Percentiles rank a stretch among this genome's conserved stretches.
Evolutionary conservation across 35 echinoderm and acorn worm genomes (phyloP).

Genomic region (Lytechinus pictus): DNA sequence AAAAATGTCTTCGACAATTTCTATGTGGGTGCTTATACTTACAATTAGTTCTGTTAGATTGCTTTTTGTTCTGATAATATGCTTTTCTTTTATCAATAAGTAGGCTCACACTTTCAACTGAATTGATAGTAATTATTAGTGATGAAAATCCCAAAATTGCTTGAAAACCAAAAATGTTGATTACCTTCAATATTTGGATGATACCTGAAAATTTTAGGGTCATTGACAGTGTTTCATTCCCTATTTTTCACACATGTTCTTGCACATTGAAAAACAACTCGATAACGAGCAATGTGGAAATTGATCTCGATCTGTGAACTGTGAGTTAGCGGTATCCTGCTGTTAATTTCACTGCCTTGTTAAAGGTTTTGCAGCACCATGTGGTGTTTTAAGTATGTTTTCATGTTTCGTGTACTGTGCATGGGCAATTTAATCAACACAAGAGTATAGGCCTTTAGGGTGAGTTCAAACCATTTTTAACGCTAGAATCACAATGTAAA

Average conservation of each 20-base stretch:
- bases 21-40: neutral
- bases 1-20: neutral
- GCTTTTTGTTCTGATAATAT: neutral
- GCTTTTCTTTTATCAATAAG: too few relatives aligned
- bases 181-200: neutral
- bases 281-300: neutral
- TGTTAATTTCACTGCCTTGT: neutral
- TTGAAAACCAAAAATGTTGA: neutral
- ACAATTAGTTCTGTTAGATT: neutral
- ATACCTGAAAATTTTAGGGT: neutral
- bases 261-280: neutral
- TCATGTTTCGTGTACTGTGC: neutral
- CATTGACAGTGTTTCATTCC: neutral
- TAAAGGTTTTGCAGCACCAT: neutral
- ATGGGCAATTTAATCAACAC: slow-evolving; percentile 12
- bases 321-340: neutral
- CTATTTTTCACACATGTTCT: neutral
- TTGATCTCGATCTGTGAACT: neutral
- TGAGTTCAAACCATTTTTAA: too few relatives aligned
- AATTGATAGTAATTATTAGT: neutral
- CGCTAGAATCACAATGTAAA: too few relatives aligned
- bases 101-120: too few relatives aligned
- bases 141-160: neutral
- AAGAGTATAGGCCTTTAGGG: neutral
- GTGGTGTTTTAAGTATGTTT: neutral